These are phyloP conservation scores for Paramuricea clavata DNA, from an alignment of 92 coral and sea anemone species.

Conservation along the genomic window DNA sequence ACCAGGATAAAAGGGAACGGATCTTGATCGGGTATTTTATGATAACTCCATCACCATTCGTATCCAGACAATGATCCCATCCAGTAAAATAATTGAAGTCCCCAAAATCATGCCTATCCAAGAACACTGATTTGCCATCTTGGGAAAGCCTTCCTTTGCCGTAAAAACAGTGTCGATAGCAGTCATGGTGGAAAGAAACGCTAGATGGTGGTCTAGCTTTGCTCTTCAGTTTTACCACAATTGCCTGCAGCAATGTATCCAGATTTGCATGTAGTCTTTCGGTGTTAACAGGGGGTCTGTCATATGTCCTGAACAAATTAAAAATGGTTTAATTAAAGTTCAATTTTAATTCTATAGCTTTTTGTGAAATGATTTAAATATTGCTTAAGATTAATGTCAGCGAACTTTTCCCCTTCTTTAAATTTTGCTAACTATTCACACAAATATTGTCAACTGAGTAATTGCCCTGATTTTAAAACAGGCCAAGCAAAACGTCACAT, in stretches of 20 bases:
- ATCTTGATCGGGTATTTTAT: conserved; percentile 46
- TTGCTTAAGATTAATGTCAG: background rate
- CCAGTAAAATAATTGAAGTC: conserved; percentile 35
- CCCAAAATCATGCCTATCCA: conserved; percentile 55
- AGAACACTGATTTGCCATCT: conserved; percentile 70
- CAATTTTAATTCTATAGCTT: background rate
- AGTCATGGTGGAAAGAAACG: conserved; percentile 72
- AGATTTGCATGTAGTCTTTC: conserved; percentile 55
- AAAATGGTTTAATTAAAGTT: background rate
- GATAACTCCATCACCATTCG: conserved; percentile 72
- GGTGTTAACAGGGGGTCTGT: conserved; percentile 51
- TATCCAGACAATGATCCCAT: conserved; percentile 77
- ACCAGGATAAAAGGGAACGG: conserved; percentile 53
- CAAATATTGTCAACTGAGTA: background rate
- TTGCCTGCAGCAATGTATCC: conserved; percentile 56
- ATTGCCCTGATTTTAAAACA: background rate
- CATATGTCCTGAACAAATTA: conserved; percentile 53
- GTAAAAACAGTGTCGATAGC: conserved; percentile 59
- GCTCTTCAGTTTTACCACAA: conserved; percentile 64
- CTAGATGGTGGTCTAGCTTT: conserved; percentile 58
- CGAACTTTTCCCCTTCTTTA: background rate
- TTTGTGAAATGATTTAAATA: background rate
- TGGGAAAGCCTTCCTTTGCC: conserved; percentile 61
- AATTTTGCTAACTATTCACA: background rate
- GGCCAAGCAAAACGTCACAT: background rate